Base-by-base conservation (phyloP, 2,888 invertebrate genomes). In the Loripinus fragilis region DNA sequence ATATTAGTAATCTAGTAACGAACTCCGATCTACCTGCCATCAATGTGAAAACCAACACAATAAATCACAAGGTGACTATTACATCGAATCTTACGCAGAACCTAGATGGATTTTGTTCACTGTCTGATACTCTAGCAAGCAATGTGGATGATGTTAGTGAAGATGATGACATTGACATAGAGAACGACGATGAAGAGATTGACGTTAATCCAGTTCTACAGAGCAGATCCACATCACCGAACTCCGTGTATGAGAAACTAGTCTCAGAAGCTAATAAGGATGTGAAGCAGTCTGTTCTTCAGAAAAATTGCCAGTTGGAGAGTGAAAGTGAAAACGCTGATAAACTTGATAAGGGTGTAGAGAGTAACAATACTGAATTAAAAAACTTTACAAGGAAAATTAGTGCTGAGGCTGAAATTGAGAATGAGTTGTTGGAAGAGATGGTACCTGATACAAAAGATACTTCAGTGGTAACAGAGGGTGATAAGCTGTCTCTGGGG, bases 181-280 rank as follows among this genome's bases (percentile, higher is more conserved):
- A 91, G 45, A 78, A 87, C 72, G 89, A 90, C 66, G 91, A 91
- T 50, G 90, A 91, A 66, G 85, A 87, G 52, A 84, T 83, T 50
- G 86, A 88, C 10, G 72, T 76, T 60, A 90, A 89, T 67, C 78
- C 83, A 15, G 78, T 90, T 23, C 73, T 91, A 17, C 83, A 86
- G 72, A 87, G 82, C 68, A 74, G 91, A 33, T 90, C 90, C n/a
- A 85, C 88, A n/a, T 91, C 90, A 17, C 91, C 91, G 7, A 90
- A 87, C 67, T 90, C 90, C 50, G 89, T 91, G 20, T 91, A 91
- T 80, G 86, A 89, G 72, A 86, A 85, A 75, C 80, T 91, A 35
- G 73, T 90, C 5, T 80, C 86, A 65, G 86, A 88, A 42, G 90
- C 90, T 12, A 38, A 38, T 5, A 38, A 8, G 38, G 87, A 88